Base-by-base conservation (phyloP, 2,888 invertebrate genomes). In the Drosophila dives region DNA sequence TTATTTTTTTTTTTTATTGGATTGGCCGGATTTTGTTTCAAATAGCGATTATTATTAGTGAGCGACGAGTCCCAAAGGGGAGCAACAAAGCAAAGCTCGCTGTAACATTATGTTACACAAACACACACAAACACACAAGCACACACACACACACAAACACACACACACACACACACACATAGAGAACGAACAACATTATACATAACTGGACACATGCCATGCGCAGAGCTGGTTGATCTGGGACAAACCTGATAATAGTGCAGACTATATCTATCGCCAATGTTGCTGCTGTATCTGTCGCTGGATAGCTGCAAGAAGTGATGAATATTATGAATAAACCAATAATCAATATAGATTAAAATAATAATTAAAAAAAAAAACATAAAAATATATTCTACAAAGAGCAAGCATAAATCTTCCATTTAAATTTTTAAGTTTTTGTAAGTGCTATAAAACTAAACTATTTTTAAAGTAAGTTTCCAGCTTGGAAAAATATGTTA, bases 191-290 rank as follows among this genome's bases (percentile, higher is more conserved):
- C 40, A 54, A 63, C 61, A 68, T 60, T 64, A 40, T 17, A 61
- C 56, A 75, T 61, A 53, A 62, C 64, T 58, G 64, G 45, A 48
- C 64, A 38, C 72, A 64, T 64, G 70, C 72, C 58, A 51, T 67
- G 60, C 68, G 62, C 56, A 23, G 15, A 45, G 23, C 45, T 45
- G 4, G n/a, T 48, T 45, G 71, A 49, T 55, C 38, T 48, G 50
- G 40, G 51, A 86, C 90, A 86, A 91, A 91, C 91, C 91, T 91
- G 86, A 86, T 90, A 89, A 73, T 91, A 91, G 72, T 84, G 78
- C 17, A 90, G 82, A 80, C 86, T 91, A 83, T 91, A 91, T 86
- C 90, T 90, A 75, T 91, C 91, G 65, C 91, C 91, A 74, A 91
- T 91, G 71, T 79, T 89, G 90, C 82, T 91, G 80, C 76, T 90